Evolutionary conservation across 2,113 vertebrate species (phyloP), one percentile per base, ranked within the genome.

Genomic region (Thymallus thymallus): DNA sequence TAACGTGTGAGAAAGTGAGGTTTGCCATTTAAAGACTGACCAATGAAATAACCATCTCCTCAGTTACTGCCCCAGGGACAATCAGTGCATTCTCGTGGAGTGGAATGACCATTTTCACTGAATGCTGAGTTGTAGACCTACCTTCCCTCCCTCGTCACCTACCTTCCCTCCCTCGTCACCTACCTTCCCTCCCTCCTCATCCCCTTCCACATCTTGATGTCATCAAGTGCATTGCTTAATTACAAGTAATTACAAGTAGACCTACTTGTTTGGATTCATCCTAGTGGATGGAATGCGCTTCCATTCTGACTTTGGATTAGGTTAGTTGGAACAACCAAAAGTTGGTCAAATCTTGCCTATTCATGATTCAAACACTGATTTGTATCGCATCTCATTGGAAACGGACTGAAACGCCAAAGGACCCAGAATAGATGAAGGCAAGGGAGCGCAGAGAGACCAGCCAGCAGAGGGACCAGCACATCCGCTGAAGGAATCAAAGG

Each of bases 401-500:
- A 60, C 56, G 0, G 56, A 13, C n/a, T 41, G 35, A 51, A 51
- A 24, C 23, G 13, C 24, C n/a, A 62, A 80, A 73, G 55, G 65
- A 23, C 32, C 66, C 68, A 81, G 64, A 76, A 77, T 68, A 71
- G 69, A 71, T 46, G 23, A 22, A 73, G 18, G 70, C 56, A 60
- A 70, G 18, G 68, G 56, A 60, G 23, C 29, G 30, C 29, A 72
- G 20, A 71, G 69, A 18, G 58, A 32, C 13, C 66, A 48, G 74
- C 22, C 26, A 60, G 55, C 7, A 9, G 35, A 35, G 6, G 35
- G 35, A 58, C 26, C 45, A 46, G 69, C 51, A 61, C 24, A 64
- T 64, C 68, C 51, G 72, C 23, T 76, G 41, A 58, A 78, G 66
- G 16, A 80, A 75, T 83, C 62, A 78, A 78, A 78, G 58, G 13